Conservation (phyloP, 2,113 vertebrate genomes). For the Cynopterus brachyotis region DNA sequence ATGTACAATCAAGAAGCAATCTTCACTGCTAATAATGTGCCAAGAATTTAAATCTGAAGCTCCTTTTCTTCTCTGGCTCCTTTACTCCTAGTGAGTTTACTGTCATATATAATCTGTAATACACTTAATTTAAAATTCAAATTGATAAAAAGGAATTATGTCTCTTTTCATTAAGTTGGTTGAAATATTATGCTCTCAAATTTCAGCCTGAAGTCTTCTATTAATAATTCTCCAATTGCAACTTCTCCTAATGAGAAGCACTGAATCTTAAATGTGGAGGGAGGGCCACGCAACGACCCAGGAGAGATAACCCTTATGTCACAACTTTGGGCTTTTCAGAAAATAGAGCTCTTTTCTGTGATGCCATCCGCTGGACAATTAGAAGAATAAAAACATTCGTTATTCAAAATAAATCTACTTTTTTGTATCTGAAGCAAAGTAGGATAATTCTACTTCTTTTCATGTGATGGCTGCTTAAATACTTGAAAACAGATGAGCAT, state of each 20-base stretch:
- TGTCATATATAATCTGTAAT: not conserved
- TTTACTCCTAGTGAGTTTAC: not conserved
- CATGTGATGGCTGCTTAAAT: not conserved
- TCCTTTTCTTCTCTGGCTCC: not conserved
- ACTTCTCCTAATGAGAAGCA: not conserved
- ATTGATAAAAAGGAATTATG: not conserved
- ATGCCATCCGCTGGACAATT: not conserved
- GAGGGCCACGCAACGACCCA: not conserved
- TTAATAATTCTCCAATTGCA: not conserved
- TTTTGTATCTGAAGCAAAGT: not conserved
- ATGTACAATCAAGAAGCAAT: not conserved
- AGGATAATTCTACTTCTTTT: not conserved
- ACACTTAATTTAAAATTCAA: not conserved
- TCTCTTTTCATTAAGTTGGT: not conserved
- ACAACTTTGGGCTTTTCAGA: not conserved
- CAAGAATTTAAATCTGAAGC: not conserved
- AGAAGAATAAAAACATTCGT: not conserved
- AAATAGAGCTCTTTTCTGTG: not conserved
- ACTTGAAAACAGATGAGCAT: not conserved
- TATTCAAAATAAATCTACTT: not conserved
- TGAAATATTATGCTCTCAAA: not conserved
- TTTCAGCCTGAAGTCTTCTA: not conserved
- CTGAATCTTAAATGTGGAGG: not conserved
- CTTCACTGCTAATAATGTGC: not conserved
- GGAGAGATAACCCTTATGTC: not conserved